These are phyloP conservation scores for Pachymerium ferrugineum DNA, from an alignment of 2,888 invertebrate species.

Conservation along the genomic window DNA sequence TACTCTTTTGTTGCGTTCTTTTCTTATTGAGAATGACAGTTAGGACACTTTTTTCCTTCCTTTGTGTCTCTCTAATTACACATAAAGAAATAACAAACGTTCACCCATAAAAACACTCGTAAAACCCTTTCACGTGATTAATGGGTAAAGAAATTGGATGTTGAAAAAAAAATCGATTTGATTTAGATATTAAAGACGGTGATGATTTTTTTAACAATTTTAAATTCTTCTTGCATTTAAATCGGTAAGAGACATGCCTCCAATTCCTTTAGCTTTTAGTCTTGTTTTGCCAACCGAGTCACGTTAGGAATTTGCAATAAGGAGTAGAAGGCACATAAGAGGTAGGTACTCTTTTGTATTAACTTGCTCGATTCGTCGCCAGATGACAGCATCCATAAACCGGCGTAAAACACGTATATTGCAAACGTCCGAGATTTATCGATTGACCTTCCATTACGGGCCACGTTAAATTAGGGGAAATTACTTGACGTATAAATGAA, in stretches of 20 bases:
- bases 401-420: not conserved
- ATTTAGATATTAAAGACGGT: no score
- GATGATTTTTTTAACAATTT: no score
- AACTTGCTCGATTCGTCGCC: not conserved
- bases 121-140: no score
- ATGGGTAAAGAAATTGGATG: no score
- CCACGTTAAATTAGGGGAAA: not conserved
- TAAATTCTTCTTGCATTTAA: not conserved
- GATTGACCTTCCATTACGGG: not conserved
- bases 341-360: not conserved
- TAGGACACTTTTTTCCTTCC: no score
- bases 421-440: not conserved
- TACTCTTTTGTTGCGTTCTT: not conserved
- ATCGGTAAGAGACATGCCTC: not conserved
- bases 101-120: no score
- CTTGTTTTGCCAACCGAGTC: not conserved
- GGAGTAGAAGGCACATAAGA: not conserved
- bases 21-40: not conserved
- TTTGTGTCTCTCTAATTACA: no score
- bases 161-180: no score
- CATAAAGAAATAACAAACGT: no score
- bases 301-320: not conserved
- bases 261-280: not conserved
- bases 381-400: not conserved
- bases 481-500: not conserved